Percentiles rank a stretch among this genome's conserved stretches.
phyloP scores from a whole-genome alignment of 1,140 invertebrate species.

The Antheraea pernyi region DNA sequence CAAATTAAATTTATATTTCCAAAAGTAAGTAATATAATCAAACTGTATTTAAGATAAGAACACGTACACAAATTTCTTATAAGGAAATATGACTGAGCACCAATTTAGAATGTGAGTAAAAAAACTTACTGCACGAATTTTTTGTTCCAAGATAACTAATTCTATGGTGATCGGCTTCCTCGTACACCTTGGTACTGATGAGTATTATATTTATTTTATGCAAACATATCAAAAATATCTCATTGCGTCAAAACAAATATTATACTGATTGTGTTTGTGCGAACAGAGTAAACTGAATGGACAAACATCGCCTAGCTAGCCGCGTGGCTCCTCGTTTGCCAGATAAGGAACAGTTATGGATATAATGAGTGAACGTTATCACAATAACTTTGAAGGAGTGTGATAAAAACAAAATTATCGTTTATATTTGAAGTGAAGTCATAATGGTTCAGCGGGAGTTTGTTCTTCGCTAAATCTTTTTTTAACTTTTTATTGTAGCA shows the following conservation, averaged over 20 bases:
- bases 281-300: neutral
- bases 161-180: neutral
- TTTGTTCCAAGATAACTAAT: neutral
- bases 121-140: neutral
- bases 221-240: neutral
- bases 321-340: neutral
- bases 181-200: neutral
- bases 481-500: too few relatives aligned
- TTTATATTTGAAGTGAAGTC: neutral
- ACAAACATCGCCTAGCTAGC: neutral
- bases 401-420: neutral
- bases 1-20: too few relatives aligned
- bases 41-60: too few relatives aligned
- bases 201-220: neutral
- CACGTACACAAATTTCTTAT: too few relatives aligned
- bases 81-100: too few relatives aligned
- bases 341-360: neutral
- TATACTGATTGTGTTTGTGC: neutral
- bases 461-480: too few relatives aligned
- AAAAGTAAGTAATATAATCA: too few relatives aligned
- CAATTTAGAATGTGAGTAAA: too few relatives aligned
- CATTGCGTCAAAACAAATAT: constrained; percentile 1
- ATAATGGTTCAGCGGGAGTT: neutral
- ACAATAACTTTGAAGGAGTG: neutral
- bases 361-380: neutral